Evolutionary conservation across 2,797 vertebrate genomes (phyloP), one percentile per base, ranked within the genome.

Genomic region (Parauchenoglanis ngamensis): DNA sequence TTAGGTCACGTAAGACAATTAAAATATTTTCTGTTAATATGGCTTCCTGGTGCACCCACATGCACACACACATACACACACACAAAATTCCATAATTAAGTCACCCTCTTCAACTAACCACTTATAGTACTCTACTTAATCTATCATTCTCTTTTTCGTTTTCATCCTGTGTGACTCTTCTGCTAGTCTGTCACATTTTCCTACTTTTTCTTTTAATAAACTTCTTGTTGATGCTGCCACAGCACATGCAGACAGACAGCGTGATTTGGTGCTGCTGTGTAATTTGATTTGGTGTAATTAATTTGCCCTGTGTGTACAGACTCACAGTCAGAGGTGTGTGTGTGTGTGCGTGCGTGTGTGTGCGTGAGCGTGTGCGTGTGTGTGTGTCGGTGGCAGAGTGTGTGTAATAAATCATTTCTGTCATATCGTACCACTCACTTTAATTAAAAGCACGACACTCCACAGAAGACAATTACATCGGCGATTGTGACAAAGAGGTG

Each of bases 241-340:
- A 40, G 86, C 75, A 88, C 83, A 88, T 75, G 61, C 82, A 90
- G 89, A 91, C 86, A 91, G 90, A 89, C 90, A 89, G 87, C 68
- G 68, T 88, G 89, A 89, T 91, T 90, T 89, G 88, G 89, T 88
- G 86, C 78, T 80, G 85, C 84, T 87, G 83, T 89, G 89, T 92
- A 90, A 92, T 92, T 92, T 92, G 88, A 92, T 92, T 92, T 91
- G 87, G 89, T 91, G 89, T 91, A 92, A 91, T 92, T 92, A 91
- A 92, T 92, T 91, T 91, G 89, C 88, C 87, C 88, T 86, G 61
- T 89, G 89, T 87, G 87, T 80, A 84, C 85, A 91, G 88, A 90
- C 89, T 87, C 84, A 84, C 85, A 87, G 89, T 90, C 87, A 56
- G 87, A 84, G 87, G 84, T 85, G 85, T 84, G 85, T 77, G 80